Evolutionary conservation across 2,797 vertebrate species (phyloP).

Genomic region (Eutrigla gurnardus): DNA sequence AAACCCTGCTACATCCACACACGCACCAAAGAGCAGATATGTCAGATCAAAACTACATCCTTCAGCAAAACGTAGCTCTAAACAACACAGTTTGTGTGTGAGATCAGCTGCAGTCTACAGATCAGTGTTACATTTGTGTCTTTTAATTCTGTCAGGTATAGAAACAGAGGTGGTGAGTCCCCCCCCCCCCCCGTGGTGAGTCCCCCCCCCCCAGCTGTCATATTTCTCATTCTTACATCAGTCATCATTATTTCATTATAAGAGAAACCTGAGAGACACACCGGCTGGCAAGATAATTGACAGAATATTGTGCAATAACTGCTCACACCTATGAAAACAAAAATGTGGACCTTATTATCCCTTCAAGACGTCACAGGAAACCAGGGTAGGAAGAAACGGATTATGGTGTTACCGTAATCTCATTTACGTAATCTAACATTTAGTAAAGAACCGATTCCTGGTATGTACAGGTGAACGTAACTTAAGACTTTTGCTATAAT

Average conservation of each 20-base stretch:
- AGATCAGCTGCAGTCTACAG: conserved; percentile 20
- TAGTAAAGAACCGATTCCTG: background rate
- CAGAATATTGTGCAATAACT: conserved; percentile 45
- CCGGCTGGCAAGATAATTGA: conserved; percentile 51
- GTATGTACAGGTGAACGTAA: background rate
- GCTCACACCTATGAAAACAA: conserved; percentile 77
- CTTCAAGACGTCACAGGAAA: conserved; percentile 64
- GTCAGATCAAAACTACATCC: background rate
- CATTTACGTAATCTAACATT: conserved; percentile 22
- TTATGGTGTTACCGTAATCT: conserved; percentile 57
- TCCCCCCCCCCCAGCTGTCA: conserved; percentile 29
- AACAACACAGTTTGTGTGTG: background rate
- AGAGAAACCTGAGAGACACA: conserved; percentile 59
- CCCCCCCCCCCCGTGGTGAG: background rate
- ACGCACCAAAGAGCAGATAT: background rate
- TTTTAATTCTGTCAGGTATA: conserved; percentile 10
- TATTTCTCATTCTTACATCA: conserved; percentile 48
- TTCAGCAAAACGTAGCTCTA: background rate
- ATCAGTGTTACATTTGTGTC: background rate
- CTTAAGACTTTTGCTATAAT: background rate
- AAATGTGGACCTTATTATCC: conserved; percentile 36
- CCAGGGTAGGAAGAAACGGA: conserved; percentile 52
- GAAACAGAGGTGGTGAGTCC: conserved; percentile 20
- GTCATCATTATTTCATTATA: conserved; percentile 66
- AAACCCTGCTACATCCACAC: conserved; percentile 8